Base-by-base conservation (phyloP, 2,888 invertebrate genomes). In the Monochamus alternatus region DNA sequence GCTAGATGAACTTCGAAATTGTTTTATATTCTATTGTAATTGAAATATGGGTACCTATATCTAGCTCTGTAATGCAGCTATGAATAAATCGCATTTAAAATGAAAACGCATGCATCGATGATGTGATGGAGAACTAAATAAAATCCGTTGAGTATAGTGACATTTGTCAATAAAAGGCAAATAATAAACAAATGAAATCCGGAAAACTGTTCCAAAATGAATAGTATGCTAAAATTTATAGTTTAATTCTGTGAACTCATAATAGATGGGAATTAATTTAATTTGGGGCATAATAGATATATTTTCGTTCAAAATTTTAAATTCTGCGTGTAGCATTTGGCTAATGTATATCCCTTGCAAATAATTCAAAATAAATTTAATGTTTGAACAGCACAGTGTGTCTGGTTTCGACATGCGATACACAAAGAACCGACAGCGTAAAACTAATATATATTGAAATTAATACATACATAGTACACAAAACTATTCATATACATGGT, bases 181-280 rank as follows among this genome's bases (percentile, higher is more conserved):
- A 38, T 38, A 38, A 38, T 38, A 38, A 62, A 32, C 38, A 38
- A 38, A 62, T 38, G 62, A 62, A 62, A 38, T 62, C 32, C 31
- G 9, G 38, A 32, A 62, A 62, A 62, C 8, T 32, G n/a, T 38
- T 38, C 7, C 7, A 38, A 62, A 62, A 44, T 43, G 7, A 44
- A 64, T 59, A 31, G 59, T 10, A 14, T 51, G 31, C 7, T 31
- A 30, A 32, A 31, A 32, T 52, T 66, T 52, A 51, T 52, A 66
- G 30, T 52, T 52, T n/a, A 66, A 66, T 66, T 14, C 30, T 51
- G 47, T 31, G 12, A 7, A 55, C 32, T 30, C 44, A 47, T 31
- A 68, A 68, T 68, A 68, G 59, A 59, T 10, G 58, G 58, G 31
- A 22, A 52, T 67, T 67, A 67, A 67, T 38, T 63, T 63, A n/a